Base-by-base conservation (phyloP, 1,140 invertebrate species). In the Drosophila tristis region DNA sequence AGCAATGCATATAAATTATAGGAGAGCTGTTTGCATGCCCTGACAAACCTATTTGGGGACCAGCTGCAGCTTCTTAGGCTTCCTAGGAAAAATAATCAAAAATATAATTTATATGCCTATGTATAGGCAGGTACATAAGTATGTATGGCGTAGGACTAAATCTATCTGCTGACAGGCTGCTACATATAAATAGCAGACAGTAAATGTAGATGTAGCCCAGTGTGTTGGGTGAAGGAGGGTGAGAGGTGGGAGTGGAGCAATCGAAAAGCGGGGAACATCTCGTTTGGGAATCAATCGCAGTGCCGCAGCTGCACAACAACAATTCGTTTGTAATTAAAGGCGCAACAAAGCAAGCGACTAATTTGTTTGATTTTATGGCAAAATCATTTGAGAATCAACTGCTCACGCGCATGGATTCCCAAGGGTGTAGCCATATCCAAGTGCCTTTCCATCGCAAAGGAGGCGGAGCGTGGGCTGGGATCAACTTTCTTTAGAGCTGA, bases 281-380 rank as follows among this genome's bases (percentile, higher is more conserved):
- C 51, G 59, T 78, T 86, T 86, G 60, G 26, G 66, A 85, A 86
- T 77, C 80, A 80, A 85, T 86, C 50, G 66, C 87, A 80, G 74
- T 78, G 81, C 82, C 81, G 82, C 82, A 81, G 74, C 74, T 66
- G 73, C 61, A 29, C 61, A 57, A 48, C 65, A 65, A 81, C 80
- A 82, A 87, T 82, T 77, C 63, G 78, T 59, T 68, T 67, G 78
- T 80, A 86, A 80, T 86, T 87, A 76, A 60, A 62, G 47, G 35
- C 39, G 54, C 68, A 87, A 87, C 74, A 82, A 82, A 62, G 75
- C 72, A 68, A 60, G 68, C 66, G 51, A 76, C 66, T 89, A 87
- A 89, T 87, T 87, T 89, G 82, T 78, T 89, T 87, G 48, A 82
- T 62, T 76, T 89, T 87, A 87, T 87, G 82, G 82, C 62, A 76